A percentile compares a stretch with the other conserved stretches of the same genome.
Evolutionary conservation across 2,888 invertebrate genomes (phyloP).

Genomic region (Diaprepes abbreviatus): DNA sequence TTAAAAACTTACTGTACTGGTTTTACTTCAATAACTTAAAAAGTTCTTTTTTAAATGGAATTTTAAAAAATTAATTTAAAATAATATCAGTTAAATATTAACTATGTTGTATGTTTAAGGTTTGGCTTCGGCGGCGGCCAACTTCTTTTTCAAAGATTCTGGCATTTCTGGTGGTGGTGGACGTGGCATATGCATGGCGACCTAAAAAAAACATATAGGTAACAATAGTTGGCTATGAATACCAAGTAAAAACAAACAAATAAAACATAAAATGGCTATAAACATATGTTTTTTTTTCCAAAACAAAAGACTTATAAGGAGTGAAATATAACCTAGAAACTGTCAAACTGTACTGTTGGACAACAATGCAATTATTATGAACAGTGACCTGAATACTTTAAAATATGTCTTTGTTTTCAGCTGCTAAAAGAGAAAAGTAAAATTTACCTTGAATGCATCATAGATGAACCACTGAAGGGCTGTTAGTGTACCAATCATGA

Average conservation of each 20-base stretch:
- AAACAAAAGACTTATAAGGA: no score
- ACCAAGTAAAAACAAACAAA: background rate
- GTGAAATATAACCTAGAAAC: no score
- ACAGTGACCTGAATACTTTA: no score
- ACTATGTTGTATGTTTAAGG: constrained; percentile 4
- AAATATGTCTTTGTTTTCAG: no score
- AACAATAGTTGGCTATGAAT: background rate
- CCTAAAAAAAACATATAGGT: constrained; percentile 64
- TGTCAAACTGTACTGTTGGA: no score
- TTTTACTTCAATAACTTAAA: background rate
- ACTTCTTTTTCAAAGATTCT: constrained; percentile 85
- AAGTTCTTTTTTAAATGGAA: constrained; percentile 1
- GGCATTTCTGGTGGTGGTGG: constrained; percentile 98
- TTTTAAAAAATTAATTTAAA: constrained; percentile 10
- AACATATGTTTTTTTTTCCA: no score
- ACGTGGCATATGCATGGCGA: constrained; percentile 86
- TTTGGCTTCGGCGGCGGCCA: constrained; percentile 64
- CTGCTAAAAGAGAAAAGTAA: no score
- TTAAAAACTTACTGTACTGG: background rate
- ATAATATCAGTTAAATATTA: constrained; percentile 28
- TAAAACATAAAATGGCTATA: background rate
- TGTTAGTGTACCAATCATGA: constrained; percentile 98
- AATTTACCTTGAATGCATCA: constrained; percentile 80
- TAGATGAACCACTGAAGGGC: constrained; percentile 98
- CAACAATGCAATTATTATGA: no score